Conservation (phyloP, 1,140 invertebrate genomes). For the Aphaenogaster ashmeadi region DNA sequence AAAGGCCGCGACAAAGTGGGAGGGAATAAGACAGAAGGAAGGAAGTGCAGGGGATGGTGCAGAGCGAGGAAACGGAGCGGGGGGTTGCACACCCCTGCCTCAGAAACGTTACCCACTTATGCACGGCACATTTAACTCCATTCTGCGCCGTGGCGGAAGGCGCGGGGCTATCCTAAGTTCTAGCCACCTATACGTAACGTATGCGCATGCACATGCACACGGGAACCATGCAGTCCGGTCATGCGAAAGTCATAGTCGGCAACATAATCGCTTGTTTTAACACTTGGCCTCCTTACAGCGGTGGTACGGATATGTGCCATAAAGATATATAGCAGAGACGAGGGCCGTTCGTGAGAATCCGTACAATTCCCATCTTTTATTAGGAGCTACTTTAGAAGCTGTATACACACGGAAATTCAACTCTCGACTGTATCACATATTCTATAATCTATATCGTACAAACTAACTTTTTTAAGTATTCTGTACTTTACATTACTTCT, state of each 20-base stretch:
- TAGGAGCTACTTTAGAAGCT: not conserved
- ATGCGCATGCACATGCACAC: conserved; percentile 1
- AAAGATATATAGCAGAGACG: conserved; percentile 18
- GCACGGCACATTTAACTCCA: conserved; percentile 81
- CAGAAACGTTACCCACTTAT: conserved; percentile 80
- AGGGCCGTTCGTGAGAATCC: not conserved
- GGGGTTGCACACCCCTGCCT: conserved; percentile 57
- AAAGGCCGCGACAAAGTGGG: not conserved
- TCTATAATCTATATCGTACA: not conserved
- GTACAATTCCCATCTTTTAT: not conserved
- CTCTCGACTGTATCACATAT: not conserved
- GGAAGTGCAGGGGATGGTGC: not conserved
- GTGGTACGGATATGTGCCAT: not conserved
- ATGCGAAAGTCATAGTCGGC: conserved; percentile 31
- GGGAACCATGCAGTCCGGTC: conserved; percentile 3
- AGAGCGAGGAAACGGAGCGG: conserved; percentile 57
- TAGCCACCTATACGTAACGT: conserved; percentile 36
- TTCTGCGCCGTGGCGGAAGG: conserved; percentile 64
- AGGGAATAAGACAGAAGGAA: conserved; percentile 56
- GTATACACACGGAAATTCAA: not conserved
- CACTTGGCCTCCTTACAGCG: conserved; percentile 28
- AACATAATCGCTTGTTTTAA: conserved; percentile 58
- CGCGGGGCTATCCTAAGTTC: conserved; percentile 1
- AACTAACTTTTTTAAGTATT: not conserved
- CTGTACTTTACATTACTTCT: not conserved